phyloP scores from a whole-genome alignment of 2,888 invertebrate genomes.

The Coleophora deauratella region DNA sequence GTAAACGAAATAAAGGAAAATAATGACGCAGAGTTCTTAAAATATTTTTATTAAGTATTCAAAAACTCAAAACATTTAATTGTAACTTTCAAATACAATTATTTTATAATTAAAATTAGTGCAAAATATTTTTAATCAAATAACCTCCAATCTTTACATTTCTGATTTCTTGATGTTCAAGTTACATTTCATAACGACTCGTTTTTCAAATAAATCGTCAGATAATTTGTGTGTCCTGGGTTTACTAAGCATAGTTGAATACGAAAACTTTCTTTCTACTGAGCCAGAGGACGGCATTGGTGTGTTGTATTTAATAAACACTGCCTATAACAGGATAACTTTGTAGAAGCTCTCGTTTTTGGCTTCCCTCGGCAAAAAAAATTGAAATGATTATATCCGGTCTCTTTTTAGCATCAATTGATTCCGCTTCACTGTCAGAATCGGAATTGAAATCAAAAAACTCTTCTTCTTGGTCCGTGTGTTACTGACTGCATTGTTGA shows the following conservation, averaged over 20 bases:
- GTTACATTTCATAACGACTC: slow-evolving; percentile 5
- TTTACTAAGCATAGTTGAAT: slow-evolving; percentile 1
- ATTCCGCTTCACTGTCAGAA: too few relatives aligned
- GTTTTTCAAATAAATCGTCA: slow-evolving; percentile 4
- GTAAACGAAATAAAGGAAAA: too few relatives aligned
- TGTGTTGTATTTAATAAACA: slow-evolving; percentile 2
- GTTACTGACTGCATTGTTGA: too few relatives aligned
- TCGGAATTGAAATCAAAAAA: neutral
- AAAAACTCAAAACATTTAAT: too few relatives aligned
- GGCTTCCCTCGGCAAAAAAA: neutral
- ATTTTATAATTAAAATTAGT: too few relatives aligned
- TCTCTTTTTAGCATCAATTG: too few relatives aligned
- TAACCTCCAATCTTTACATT: too few relatives aligned
- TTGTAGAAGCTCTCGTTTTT: neutral
- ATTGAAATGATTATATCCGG: neutral
- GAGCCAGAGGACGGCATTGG: slow-evolving; percentile 5
- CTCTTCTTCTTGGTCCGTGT: neutral
- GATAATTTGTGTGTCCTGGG: slow-evolving; percentile 6
- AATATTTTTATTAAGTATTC: too few relatives aligned
- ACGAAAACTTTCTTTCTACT: slow-evolving; percentile 5
- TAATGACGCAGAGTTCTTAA: too few relatives aligned
- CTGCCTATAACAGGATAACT: neutral
- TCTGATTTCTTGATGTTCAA: too few relatives aligned
- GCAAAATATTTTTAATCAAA: too few relatives aligned
- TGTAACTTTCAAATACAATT: too few relatives aligned